A percentile compares a stretch with the other conserved stretches of the same genome.
Conservation (phyloP, 2,797 vertebrate species). For the Hozukius guyotensis region DNA sequence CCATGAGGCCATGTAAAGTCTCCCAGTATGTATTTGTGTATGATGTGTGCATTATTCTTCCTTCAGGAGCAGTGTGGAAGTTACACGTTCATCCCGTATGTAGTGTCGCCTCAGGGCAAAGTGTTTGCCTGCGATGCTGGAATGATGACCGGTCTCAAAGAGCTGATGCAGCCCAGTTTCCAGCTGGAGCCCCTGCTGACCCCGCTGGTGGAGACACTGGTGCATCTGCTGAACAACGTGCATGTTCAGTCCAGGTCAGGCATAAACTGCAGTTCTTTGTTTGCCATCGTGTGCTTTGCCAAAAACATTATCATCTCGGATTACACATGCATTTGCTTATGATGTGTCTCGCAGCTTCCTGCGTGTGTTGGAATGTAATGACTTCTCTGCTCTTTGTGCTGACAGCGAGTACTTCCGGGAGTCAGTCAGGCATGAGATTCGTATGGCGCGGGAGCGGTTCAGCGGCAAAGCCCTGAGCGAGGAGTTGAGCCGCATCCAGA, state of each 20-base stretch:
- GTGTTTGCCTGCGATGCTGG: conserved; percentile 87
- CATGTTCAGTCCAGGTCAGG: conserved; percentile 88
- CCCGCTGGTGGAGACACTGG: conserved; percentile 83
- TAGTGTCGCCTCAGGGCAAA: conserved; percentile 88
- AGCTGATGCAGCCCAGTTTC: conserved; percentile 86
- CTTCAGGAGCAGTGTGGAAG: conserved; percentile 87
- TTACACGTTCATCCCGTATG: conserved; percentile 91
- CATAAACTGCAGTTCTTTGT: background rate
- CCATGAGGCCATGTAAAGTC: background rate
- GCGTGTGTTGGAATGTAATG: background rate
- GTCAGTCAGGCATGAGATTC: conserved; percentile 88
- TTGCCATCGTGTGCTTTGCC: background rate
- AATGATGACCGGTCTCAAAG: conserved; percentile 83
- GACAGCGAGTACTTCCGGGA: conserved; percentile 90
- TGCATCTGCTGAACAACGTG: conserved; percentile 85
- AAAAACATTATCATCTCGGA: conserved; percentile 1
- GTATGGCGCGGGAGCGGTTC: conserved; percentile 87
- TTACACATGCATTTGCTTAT: background rate
- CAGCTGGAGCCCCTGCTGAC: conserved; percentile 86
- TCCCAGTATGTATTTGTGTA: background rate
- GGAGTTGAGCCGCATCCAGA: conserved; percentile 88
- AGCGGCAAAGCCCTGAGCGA: conserved; percentile 84
- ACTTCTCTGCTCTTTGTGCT: conserved; percentile 1
- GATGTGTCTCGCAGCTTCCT: background rate
- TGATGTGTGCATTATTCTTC: background rate